Evolutionary conservation across 2,113 vertebrate species (phyloP).

Genomic region (Myanophis thanlyinensis): DNA sequence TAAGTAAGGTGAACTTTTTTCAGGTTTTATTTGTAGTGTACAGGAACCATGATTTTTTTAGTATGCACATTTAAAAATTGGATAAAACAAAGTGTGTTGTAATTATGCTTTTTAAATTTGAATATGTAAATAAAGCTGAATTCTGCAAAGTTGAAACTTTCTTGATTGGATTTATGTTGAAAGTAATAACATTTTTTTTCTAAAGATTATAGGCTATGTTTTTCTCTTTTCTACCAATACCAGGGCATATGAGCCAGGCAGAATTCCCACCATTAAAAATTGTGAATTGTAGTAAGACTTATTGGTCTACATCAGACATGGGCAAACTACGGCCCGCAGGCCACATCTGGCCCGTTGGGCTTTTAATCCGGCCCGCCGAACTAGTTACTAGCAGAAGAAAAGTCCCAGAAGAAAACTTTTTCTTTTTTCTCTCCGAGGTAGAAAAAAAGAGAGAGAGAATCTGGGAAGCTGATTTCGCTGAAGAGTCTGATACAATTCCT

Average conservation of each 20-base stretch:
- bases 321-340: too few species aligned
- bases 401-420: too few species aligned
- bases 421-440: too few species aligned
- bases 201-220: not conserved
- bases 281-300: not conserved
- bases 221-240: not conserved
- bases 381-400: too few species aligned
- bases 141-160: not conserved
- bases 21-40: constrained; percentile 6
- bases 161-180: not conserved
- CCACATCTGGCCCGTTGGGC: too few species aligned
- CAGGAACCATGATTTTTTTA: not conserved
- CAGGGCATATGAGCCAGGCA: not conserved
- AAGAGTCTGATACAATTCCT: too few species aligned
- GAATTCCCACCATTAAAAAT: not conserved
- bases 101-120: constrained; percentile 30
- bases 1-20: not conserved
- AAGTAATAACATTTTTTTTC: not conserved
- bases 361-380: too few species aligned
- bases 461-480: too few species aligned
- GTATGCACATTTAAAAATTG: not conserved
- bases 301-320: not conserved
- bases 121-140: constrained; percentile 27
- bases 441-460: too few species aligned
- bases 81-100: not conserved